Percentiles rank a stretch among this genome's conserved stretches.
These are phyloP conservation scores for Piprites chloris DNA, from an alignment of 2,113 vertebrate genomes.

Conservation along the genomic window DNA sequence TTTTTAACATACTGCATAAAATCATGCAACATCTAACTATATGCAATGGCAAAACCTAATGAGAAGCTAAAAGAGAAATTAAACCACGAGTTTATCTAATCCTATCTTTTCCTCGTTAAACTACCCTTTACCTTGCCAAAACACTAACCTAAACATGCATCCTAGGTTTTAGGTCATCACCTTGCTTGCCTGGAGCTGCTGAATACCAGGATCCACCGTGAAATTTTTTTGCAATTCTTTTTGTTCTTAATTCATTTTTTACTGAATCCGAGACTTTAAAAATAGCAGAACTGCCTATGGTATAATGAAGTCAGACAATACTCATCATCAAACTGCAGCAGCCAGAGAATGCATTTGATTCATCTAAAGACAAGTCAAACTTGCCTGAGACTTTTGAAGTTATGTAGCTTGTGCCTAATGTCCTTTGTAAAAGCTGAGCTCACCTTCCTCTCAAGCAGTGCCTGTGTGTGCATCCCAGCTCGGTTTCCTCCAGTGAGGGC, in stretches of 20 bases:
- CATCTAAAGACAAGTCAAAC: not conserved
- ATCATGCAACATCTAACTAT: not conserved
- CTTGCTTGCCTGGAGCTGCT: not conserved
- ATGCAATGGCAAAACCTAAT: conserved; percentile 19
- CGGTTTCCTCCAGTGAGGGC: accelerated
- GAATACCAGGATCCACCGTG: not conserved
- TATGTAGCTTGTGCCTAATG: not conserved
- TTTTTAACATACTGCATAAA: not conserved
- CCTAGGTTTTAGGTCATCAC: not conserved
- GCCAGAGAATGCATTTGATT: not conserved
- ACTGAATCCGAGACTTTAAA: not conserved
- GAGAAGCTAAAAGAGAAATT: conserved; percentile 33
- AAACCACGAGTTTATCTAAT: not conserved
- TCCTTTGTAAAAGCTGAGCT: not conserved
- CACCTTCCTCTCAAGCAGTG: not conserved
- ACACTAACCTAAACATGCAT: not conserved
- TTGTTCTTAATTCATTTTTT: not conserved
- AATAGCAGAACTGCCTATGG: not conserved
- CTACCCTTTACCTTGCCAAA: not conserved
- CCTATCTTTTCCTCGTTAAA: not conserved
- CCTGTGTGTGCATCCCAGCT: not conserved
- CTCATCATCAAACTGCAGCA: not conserved
- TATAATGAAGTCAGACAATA: not conserved
- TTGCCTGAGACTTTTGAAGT: not conserved
- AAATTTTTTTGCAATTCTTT: not conserved